phyloP scores from a whole-genome alignment of 2,888 invertebrate species.

The Poecilobothrus nobilitatus region DNA sequence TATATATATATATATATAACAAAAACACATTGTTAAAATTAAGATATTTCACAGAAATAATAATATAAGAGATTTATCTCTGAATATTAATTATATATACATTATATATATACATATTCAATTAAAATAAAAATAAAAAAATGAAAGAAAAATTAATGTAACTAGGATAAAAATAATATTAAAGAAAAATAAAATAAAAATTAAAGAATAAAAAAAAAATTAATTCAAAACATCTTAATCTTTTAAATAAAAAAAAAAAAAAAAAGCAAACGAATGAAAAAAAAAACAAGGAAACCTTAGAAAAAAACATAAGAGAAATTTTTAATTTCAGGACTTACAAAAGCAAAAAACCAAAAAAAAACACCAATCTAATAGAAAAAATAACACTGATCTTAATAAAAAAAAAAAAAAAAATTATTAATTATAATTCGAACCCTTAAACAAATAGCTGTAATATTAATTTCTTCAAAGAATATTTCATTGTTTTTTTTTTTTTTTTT shows the following conservation, averaged over 20 bases:
- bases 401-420: no score
- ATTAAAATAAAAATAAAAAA: not conserved
- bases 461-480: no score
- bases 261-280: not conserved
- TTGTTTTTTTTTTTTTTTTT: no score
- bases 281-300: not conserved
- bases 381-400: no score
- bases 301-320: not conserved
- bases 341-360: no score
- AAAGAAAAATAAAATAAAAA: not conserved
- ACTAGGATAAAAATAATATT: not conserved
- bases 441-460: no score
- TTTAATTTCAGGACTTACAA: not conserved
- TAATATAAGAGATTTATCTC: not conserved
- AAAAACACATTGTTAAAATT: slow-evolving; percentile 5
- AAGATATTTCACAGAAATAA: not conserved
- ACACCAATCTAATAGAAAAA: no score
- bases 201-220: not conserved
- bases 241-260: not conserved
- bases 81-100: not conserved
- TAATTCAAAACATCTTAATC: not conserved
- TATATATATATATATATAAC: not conserved
- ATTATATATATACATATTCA: not conserved
- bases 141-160: not conserved
- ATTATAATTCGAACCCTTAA: no score